Evolutionary conservation across 1,140 invertebrate genomes (phyloP), one percentile per base, ranked within the genome.

Genomic region (Dreissena polymorpha): DNA sequence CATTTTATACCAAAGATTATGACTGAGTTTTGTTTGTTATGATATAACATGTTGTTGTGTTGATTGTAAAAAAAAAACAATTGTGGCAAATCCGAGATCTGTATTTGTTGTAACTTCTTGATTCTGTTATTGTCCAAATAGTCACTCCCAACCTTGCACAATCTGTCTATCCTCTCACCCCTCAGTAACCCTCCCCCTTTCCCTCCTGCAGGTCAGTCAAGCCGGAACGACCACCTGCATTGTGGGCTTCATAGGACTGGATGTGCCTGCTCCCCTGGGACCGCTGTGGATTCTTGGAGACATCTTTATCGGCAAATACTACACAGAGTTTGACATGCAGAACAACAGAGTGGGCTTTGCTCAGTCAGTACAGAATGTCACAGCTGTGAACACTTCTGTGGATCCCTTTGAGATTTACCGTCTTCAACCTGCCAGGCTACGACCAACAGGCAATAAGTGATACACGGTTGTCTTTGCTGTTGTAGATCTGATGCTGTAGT

Each of bases 161-260:
- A 39, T 39, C 39, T 39, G 39, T 39, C 39, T 39, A 5, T 39
- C 39, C 39, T 39, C 39, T 51, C 64, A 51, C 50, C 16, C 64
- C 50, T 10, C 64, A 21, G 50, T 49, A n/a, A 57, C 64, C 18
- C 12, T 51, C 29, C 18, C 29, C 49, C 60, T 16, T 29, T 13
- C 27, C 16, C 39, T 29, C 68, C 89, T 88, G 21, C 84, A 94
- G 93, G 90, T 94, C 57, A 88, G 84, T n/a, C 86, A 92, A 82
- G 89, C 55, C 50, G 84, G 84, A 39, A 14, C 70, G 29, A 94
- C 74, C 93, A 95, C 98, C 69, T 99, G 98, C 90, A 92, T 99
- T 49, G 98, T 96, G 89, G 98, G 98, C 70, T 99, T 99, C 93
- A 97, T 99, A 95, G 98, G 97, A 53, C 95, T 99, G 88, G 98